A percentile compares a stretch with the other conserved stretches of the same genome.
phyloP scores from a whole-genome alignment of 2,888 invertebrate species.

The Salticus scenicus region DNA sequence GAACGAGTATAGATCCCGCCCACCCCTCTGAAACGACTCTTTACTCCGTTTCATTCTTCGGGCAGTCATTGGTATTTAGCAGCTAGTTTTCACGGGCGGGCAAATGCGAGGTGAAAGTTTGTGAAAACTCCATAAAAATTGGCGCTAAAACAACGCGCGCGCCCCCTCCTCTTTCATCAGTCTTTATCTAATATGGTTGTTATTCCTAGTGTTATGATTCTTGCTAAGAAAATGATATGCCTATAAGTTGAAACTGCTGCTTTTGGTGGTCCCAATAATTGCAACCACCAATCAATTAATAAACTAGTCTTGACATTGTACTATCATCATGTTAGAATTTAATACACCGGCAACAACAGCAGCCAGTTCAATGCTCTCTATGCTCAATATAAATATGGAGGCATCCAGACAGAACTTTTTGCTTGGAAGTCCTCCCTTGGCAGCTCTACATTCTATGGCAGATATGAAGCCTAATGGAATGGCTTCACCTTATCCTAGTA shows the following conservation, averaged over 20 bases:
- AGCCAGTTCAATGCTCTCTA: constrained; percentile 71
- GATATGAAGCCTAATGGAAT: constrained; percentile 69
- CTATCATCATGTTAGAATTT: constrained; percentile 61
- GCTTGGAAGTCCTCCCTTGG: constrained; percentile 69
- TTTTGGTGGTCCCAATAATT: background rate
- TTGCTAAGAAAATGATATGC: constrained; percentile 32
- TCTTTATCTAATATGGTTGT: too few species aligned
- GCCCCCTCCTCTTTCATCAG: background rate
- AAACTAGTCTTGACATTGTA: too few species aligned
- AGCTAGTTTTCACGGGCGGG: constrained; percentile 40
- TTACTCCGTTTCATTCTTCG: constrained; percentile 27
- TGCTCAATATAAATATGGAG: constrained; percentile 72
- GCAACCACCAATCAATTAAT: background rate
- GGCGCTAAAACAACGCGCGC: background rate
- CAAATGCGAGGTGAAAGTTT: constrained; percentile 28
- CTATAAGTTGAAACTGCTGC: background rate
- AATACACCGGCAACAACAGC: constrained; percentile 65
- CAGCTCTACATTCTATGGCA: constrained; percentile 71
- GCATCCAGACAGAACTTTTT: constrained; percentile 70
- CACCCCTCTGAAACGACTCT: constrained; percentile 28
- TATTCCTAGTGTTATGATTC: constrained; percentile 20
- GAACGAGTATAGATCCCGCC: constrained; percentile 34
- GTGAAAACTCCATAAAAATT: constrained; percentile 25
- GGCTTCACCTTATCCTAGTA: constrained; percentile 34
- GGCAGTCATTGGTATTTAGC: constrained; percentile 44